Evolutionary conservation across 2,113 vertebrate species (phyloP).

Genomic region (Gymnarchus niloticus): DNA sequence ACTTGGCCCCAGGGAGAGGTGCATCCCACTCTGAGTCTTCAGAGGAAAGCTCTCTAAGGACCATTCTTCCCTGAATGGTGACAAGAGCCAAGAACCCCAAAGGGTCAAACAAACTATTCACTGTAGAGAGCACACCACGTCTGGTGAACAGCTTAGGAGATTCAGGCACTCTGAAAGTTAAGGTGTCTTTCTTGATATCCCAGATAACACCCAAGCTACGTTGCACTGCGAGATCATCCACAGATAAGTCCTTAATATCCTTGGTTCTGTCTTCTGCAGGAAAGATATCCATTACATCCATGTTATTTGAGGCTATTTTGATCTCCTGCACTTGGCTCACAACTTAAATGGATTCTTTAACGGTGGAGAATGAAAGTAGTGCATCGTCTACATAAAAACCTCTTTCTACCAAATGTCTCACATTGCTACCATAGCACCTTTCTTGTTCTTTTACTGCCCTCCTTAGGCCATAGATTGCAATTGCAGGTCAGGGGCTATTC

Average conservation of each 20-base stretch:
- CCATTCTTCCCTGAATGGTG: background rate
- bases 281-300: constrained; percentile 18
- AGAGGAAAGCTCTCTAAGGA: background rate
- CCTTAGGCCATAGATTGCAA: background rate
- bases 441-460: background rate
- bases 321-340: background rate
- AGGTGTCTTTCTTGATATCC: constrained; percentile 38
- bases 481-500: background rate
- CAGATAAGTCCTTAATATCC: background rate
- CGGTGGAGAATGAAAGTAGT: constrained; percentile 18
- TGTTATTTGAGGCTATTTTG: constrained; percentile 21
- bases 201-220: constrained; percentile 8
- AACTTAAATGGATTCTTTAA: background rate
- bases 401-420: background rate
- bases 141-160: background rate
- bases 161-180: constrained; percentile 22
- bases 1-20: background rate
- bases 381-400: constrained; percentile 22
- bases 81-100: background rate
- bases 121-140: constrained; percentile 1
- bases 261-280: constrained; percentile 8
- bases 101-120: constrained; percentile 2
- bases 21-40: constrained; percentile 14
- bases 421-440: background rate
- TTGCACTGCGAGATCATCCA: background rate